These are phyloP conservation scores for Ceyx melanurus DNA, from an alignment of 2,113 vertebrate genomes.

Conservation along the genomic window DNA sequence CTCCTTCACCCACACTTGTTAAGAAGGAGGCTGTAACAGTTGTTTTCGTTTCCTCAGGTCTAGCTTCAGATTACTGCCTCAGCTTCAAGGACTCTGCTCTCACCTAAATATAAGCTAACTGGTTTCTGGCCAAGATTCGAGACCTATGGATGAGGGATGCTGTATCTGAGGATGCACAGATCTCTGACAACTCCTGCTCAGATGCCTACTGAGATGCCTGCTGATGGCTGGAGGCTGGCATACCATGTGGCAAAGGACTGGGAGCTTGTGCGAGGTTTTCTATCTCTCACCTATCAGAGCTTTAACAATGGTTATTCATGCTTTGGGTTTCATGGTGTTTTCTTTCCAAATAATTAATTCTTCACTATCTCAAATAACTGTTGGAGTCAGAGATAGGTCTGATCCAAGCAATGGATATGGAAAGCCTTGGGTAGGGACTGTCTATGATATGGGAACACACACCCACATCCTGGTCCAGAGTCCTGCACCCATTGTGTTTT, in stretches of 20 bases:
- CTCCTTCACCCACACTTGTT: rapidly evolving
- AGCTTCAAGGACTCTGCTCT: background rate
- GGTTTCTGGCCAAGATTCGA: background rate
- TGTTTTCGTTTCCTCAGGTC: background rate
- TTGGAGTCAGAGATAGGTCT: background rate
- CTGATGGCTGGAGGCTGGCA: background rate
- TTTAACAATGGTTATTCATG: rapidly evolving
- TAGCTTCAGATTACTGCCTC: background rate
- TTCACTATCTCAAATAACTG: too few relatives aligned
- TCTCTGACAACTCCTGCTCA: background rate
- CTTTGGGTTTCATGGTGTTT: background rate
- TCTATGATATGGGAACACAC: too few relatives aligned
- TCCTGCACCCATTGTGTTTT: rapidly evolving
- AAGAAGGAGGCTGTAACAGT: background rate
- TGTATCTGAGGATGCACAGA: background rate
- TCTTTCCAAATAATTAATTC: background rate
- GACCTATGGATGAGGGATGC: background rate
- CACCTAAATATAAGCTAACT: background rate
- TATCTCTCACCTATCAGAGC: rapidly evolving
- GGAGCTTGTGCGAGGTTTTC: rapidly evolving
- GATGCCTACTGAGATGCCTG: background rate
- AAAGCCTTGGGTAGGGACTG: background rate
- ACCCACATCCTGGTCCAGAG: rapidly evolving
- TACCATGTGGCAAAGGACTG: background rate
- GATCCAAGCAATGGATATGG: background rate